Evolutionary conservation across 2,797 vertebrate genomes (phyloP).

Genomic region (Typhlichthys subterraneus): DNA sequence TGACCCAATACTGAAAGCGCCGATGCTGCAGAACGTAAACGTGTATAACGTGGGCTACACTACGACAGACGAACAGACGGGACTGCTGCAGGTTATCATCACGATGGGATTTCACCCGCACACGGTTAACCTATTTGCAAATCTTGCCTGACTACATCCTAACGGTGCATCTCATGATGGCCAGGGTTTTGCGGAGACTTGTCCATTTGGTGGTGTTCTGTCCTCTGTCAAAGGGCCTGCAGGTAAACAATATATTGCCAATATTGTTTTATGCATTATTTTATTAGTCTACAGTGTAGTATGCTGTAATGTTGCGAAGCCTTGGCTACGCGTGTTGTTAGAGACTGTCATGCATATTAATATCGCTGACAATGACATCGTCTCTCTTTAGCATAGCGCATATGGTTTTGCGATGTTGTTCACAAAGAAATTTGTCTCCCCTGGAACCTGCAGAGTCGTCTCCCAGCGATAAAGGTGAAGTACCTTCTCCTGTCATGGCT

Average conservation of each 20-base stretch:
- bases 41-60: neutral
- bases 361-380: too few species aligned
- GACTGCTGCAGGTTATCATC: conserved; percentile 13
- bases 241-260: conserved; percentile 74
- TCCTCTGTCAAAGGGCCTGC: conserved; percentile 87
- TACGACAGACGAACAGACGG: conserved; percentile 7
- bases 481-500: conserved; percentile 93
- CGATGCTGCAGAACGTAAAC: too few species aligned
- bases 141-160: conserved; percentile 21
- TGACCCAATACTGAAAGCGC: too few species aligned
- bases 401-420: too few species aligned
- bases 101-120: conserved; percentile 60
- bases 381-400: too few species aligned
- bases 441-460: conserved; percentile 77
- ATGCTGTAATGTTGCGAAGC: too few species aligned
- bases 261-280: too few species aligned
- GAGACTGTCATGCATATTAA: too few species aligned
- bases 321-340: too few species aligned
- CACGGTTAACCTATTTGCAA: conserved; percentile 30
- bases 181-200: conserved; percentile 86
- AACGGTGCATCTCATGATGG: conserved; percentile 71
- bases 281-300: too few species aligned
- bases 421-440: conserved; percentile 1
- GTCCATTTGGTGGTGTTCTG: conserved; percentile 89
- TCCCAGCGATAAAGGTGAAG: conserved; percentile 92